Base-by-base conservation (phyloP, 2,888 invertebrate genomes). In the Tiliacea aurago region DNA sequence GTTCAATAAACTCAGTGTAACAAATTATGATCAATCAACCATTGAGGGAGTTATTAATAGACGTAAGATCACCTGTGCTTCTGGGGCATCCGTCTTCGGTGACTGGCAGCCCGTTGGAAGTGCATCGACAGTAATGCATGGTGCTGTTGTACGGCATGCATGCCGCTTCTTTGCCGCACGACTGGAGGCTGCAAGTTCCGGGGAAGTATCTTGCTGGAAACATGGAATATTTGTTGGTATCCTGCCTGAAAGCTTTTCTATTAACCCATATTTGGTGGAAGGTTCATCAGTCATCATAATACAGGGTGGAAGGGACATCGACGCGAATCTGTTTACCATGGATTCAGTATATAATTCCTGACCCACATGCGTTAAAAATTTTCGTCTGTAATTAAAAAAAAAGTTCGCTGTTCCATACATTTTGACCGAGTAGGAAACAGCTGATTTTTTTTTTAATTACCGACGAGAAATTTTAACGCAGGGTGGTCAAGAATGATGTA, bases 151-250 rank as follows among this genome's bases (percentile, higher is more conserved):
- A 87, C 72, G 93, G 92, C 37, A 91, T 93, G 87, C 97, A 97
- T 2, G 97, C 97, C 0, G 97, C 97, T 80, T 97, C 97, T 41
- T 92, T 94, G 2, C 97, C 97, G 87, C 97, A 97, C 51, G 96
- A 95, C 7, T 94, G 93, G 4, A 94, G 92, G 33, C 88, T 83
- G 82, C 96, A 96, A 20, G 89, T 85, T 18, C 96, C 96, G 0
- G 76, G 74, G 61, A 78, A 78, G 53, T 86, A 86, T 78, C 58
- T 80, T 3, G 84, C 80, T 80, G 84, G 28, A 84, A 80, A 51
- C 33, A 80, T 28, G 6, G 66, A 53, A 76, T 11, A 59, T 53
- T 61, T 49, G 2, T 47, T 55, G 13, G n/a, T 51, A 70, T 71
- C 11, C 15, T 49, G 45, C 18, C 6, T 55, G 53, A 56, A 43